Percentiles rank a stretch among this genome's conserved stretches.
phyloP scores from a whole-genome alignment of 2,113 vertebrate species.

The Dasyprocta punctata region DNA sequence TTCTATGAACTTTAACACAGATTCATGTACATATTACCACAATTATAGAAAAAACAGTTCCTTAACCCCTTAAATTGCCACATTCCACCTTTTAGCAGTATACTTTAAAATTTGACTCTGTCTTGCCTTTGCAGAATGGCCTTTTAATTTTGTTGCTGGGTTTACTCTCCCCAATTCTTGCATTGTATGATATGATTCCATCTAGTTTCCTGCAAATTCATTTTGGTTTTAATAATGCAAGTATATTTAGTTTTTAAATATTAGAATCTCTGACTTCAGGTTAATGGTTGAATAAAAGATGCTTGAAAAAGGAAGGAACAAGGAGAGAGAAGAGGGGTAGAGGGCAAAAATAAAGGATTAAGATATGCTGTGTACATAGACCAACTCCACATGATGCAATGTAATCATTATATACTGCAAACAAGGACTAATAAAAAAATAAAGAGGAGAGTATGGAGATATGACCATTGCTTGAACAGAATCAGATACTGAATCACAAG shows the following conservation, averaged over 20 bases:
- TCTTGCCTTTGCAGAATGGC: neutral
- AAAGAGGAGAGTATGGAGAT: neutral
- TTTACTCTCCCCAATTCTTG: neutral
- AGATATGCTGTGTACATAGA: neutral
- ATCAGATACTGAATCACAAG: neutral
- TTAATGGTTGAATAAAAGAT: neutral
- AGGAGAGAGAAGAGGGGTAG: neutral
- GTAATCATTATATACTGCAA: neutral
- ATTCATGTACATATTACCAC: neutral
- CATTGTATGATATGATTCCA: neutral
- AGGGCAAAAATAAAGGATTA: neutral
- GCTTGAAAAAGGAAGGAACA: neutral
- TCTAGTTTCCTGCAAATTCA: neutral
- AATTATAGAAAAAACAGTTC: neutral
- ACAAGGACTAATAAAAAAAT: neutral
- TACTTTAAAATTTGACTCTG: neutral
- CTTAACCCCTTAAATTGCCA: neutral
- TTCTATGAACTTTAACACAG: neutral
- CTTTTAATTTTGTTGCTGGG: neutral
- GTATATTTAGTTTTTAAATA: neutral
- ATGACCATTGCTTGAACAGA: neutral
- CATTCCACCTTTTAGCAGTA: neutral
- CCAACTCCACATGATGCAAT: neutral
- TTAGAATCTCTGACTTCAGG: conserved; percentile 15
- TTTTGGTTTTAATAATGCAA: neutral